Base-by-base conservation (phyloP, 64 coral and sea anemone genomes). In the Cladopsammia gracilis region DNA sequence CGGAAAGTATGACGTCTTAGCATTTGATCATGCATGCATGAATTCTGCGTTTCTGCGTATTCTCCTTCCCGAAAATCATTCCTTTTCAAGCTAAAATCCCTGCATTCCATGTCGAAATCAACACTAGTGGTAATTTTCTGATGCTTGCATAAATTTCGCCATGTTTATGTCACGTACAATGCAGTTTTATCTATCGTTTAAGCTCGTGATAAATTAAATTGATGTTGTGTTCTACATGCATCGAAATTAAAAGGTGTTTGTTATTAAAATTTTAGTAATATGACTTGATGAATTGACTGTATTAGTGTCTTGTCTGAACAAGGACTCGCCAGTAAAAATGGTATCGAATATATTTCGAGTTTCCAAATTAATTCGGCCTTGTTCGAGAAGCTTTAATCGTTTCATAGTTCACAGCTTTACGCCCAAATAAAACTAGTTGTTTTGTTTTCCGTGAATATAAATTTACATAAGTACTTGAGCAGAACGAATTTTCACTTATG, bases 1-100 rank as follows among this genome's bases (percentile, higher is more conserved):
- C 22, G 59, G 4, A 4, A 66, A 47, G 19, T 22, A 64, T 67
- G 80, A 67, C 62, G 60, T 67, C 3, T 19, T 76, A 65, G 26
- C 61, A 62, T 84, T 69, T 84, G 80, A 66, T 84, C 62, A 69
- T 84, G 80, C 80, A 50, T 49, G 10, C 66, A 68, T 46, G 34
- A 34, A 34, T 43, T 4, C 64, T 82, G 7, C 49, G 60, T 60
- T 60, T 66, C 10, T 48, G 45, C 20, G 45, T 20, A 84, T 68
- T 84, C 64, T 3, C 80, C 48, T 64, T 6, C 18, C 58, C 18
- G 18, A 82, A 82, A 16, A 14, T 19, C 19, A 4, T 43, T 47
- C 34, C 15, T 18, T 10, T 67, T 67, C 45, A 26, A 50, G 5
- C 19, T 4, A 48, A 64, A 13, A 83, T 3, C 19, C 15, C 26